Conservation (phyloP, 2,888 invertebrate species). For the Tuberolachnus salignus region DNA sequence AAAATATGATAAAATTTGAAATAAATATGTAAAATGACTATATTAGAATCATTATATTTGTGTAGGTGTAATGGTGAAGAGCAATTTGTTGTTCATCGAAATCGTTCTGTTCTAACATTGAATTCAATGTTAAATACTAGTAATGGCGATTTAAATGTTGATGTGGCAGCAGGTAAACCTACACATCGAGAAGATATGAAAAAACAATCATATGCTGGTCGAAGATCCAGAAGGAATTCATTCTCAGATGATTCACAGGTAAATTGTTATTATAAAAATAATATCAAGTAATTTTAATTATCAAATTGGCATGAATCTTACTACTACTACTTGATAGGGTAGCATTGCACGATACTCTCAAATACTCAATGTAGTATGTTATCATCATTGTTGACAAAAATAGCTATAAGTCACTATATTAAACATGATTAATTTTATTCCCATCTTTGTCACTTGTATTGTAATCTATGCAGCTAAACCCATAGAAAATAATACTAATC, state of each 20-base stretch:
- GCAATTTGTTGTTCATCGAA: conserved; percentile 82
- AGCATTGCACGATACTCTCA: too few species aligned
- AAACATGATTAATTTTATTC: too few species aligned
- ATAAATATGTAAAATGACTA: background rate
- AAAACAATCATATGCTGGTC: conserved; percentile 77
- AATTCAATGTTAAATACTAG: conserved; percentile 67
- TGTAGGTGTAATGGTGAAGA: conserved; percentile 65
- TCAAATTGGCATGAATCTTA: too few species aligned
- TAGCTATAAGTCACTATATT: too few species aligned
- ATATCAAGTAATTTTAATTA: too few species aligned
- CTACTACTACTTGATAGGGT: too few species aligned
- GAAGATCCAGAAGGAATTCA: conserved; percentile 83
- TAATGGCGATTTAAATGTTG: conserved; percentile 49
- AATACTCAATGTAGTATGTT: too few species aligned
- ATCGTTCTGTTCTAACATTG: conserved; percentile 78
- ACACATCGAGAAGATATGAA: conserved; percentile 82
- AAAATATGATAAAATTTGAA: conserved; percentile 1
- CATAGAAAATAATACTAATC: too few species aligned
- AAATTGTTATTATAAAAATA: background rate
- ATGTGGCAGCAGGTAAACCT: conserved; percentile 79
- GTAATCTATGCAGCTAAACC: too few species aligned
- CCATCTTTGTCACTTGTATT: too few species aligned
- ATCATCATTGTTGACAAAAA: too few species aligned
- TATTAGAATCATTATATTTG: conserved; percentile 3
- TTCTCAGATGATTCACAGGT: conserved; percentile 79